Conservation (phyloP, 2,797 vertebrate species). For the Thaleichthys pacificus region DNA sequence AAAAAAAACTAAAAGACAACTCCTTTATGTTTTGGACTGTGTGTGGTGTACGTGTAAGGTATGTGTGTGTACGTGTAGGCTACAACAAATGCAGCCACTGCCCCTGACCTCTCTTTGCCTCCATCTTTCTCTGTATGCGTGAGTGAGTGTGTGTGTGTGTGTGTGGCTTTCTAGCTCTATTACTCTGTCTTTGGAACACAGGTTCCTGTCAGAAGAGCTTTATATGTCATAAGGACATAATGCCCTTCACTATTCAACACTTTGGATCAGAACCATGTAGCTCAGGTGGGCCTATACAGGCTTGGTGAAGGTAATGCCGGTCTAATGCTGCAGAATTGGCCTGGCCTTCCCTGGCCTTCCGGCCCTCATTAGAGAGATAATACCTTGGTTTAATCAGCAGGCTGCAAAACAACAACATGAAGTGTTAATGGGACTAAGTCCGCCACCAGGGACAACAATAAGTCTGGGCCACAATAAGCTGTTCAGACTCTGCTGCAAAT, state of each 20-base stretch:
- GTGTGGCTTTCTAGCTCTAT: constrained; percentile 11
- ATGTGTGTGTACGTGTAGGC: background rate
- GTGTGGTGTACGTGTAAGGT: background rate
- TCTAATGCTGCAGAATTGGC: too few relatives aligned
- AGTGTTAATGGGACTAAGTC: constrained; percentile 1
- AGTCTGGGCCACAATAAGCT: background rate
- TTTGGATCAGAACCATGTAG: background rate
- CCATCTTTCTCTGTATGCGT: too few relatives aligned
- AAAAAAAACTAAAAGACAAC: background rate
- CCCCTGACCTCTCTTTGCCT: background rate
- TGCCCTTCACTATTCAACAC: constrained; percentile 23
- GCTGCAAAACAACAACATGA: background rate
- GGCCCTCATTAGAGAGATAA: background rate
- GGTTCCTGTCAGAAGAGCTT: constrained; percentile 18
- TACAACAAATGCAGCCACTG: background rate
- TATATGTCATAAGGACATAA: constrained; percentile 27
- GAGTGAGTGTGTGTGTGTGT: too few relatives aligned
- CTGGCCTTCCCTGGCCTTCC: too few relatives aligned
- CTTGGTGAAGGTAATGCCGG: too few relatives aligned
- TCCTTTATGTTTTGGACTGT: background rate
- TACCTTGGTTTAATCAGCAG: background rate
- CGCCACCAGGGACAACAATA: background rate
- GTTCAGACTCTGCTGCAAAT: background rate
- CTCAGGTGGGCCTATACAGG: too few relatives aligned
- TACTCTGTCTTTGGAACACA: constrained; percentile 24